phyloP scores from a whole-genome alignment of 2,113 vertebrate species.

The Corapipo altera region DNA sequence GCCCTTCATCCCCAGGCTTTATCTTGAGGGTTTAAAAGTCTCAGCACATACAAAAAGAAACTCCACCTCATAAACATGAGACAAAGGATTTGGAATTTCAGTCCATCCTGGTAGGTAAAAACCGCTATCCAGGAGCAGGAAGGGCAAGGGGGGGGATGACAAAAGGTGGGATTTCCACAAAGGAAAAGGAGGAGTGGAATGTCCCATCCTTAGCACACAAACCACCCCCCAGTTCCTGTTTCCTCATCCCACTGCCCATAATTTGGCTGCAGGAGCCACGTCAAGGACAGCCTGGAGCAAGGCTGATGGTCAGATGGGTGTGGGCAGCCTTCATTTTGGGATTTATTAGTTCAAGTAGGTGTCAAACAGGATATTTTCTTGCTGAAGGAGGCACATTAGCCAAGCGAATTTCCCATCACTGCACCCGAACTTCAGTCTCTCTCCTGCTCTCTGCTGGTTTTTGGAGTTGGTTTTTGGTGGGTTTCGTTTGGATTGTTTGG shows the following conservation, averaged over 20 bases:
- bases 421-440: neutral
- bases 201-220: neutral
- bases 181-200: neutral
- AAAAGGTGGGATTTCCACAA: neutral
- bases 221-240: rapidly evolving
- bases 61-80: neutral
- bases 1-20: neutral
- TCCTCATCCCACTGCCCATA: neutral
- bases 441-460: neutral
- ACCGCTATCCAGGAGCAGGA: neutral
- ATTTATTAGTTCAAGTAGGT: neutral
- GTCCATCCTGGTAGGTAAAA: neutral
- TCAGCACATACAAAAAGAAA: neutral
- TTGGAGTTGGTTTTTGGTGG: neutral
- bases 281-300: neutral
- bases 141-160: neutral
- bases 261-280: neutral
- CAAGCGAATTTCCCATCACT: neutral
- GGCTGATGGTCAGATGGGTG: neutral
- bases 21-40: neutral
- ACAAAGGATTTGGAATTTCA: neutral
- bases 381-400: neutral
- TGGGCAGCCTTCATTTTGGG: neutral
- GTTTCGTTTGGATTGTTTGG: neutral
- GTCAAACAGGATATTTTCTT: neutral